A percentile compares a stretch with the other conserved stretches of the same genome.
These are phyloP conservation scores for Clarias batrachus DNA, from an alignment of 2,113 vertebrate genomes.

Conservation along the genomic window DNA sequence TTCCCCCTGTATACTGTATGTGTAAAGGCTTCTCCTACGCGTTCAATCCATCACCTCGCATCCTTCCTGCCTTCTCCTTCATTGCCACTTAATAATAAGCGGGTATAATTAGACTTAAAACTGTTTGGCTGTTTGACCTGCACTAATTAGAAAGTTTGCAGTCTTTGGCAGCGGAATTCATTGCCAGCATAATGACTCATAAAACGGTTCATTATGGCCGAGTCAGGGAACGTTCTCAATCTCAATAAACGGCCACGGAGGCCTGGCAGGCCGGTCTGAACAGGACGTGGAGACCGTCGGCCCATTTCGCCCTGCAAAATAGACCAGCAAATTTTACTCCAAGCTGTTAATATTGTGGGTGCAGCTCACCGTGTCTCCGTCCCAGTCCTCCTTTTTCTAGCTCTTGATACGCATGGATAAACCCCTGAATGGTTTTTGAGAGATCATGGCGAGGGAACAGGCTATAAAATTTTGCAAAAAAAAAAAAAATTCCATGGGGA, in stretches of 20 bases:
- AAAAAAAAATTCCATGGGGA: background rate
- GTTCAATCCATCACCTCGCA: conserved; percentile 46
- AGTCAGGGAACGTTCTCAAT: conserved; percentile 72
- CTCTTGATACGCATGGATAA: conserved; percentile 28
- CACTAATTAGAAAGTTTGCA: conserved; percentile 80
- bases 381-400: conserved; percentile 32
- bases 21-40: background rate
- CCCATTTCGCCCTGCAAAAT: conserved; percentile 71
- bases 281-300: conserved; percentile 60
- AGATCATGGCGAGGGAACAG: background rate
- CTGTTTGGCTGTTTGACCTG: conserved; percentile 75
- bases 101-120: conserved; percentile 72
- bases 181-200: conserved; percentile 77
- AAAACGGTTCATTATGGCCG: conserved; percentile 76
- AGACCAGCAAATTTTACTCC: conserved; percentile 56
- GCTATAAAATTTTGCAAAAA: conserved; percentile 8
- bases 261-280: conserved; percentile 73
- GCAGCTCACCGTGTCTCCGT: background rate
- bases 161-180: conserved; percentile 72
- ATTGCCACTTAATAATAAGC: conserved; percentile 68
- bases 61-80: conserved; percentile 53
- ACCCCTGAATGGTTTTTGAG: background rate
- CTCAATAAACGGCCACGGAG: conserved; percentile 74
- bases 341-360: conserved; percentile 15
- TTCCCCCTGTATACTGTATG: too few species aligned